Base-by-base conservation (phyloP, 2,888 invertebrate species). In the Himalopsyche anomala region DNA sequence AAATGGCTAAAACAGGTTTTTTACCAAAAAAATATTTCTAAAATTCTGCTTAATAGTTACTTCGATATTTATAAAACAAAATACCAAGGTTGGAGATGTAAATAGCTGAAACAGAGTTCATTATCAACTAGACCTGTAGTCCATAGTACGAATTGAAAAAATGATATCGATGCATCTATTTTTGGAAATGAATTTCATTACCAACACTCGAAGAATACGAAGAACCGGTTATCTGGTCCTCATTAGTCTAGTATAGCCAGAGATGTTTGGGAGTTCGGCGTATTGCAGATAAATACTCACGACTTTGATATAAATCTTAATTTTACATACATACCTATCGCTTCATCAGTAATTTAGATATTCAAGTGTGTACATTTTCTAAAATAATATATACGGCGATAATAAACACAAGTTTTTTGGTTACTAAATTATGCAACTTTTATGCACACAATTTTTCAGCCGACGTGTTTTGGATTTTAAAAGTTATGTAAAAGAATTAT, bases 181-280 rank as follows among this genome's bases (percentile, higher is more conserved):
- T 74, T 74, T 74, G 74, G 74, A 74, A 36, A 74, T 74, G 74
- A 74, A 74, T 74, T 74, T 74, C 74, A 74, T 74, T 74, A 51
- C 51, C 51, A 51, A 9, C 74, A 38, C 28, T 36, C 19, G 38
- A 12, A 36, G 15, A 36, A 38, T 74, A 74, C 74, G 36, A 38
- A 15, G 36, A 74, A 74, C 74, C 74, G 74, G 74, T 74, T 74
- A 51, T 51, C 51, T 36, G 28, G 12, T 74, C 15, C 38, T 74
- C 74, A 74, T 74, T 74, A 74, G 74, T 74, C 74, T 36, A 74
- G 9, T 74, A 74, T 36, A 74, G 36, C 38, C 36, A 36, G 38
- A 74, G 74, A 74, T 74, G 36, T 74, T 74, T 74, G 28, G 74
- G 38, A 74, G 74, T 74, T 74, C 74, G 36, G 38, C 15, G 74